phyloP scores from a whole-genome alignment of 2,113 vertebrate genomes.

The Mus spicilegus region DNA sequence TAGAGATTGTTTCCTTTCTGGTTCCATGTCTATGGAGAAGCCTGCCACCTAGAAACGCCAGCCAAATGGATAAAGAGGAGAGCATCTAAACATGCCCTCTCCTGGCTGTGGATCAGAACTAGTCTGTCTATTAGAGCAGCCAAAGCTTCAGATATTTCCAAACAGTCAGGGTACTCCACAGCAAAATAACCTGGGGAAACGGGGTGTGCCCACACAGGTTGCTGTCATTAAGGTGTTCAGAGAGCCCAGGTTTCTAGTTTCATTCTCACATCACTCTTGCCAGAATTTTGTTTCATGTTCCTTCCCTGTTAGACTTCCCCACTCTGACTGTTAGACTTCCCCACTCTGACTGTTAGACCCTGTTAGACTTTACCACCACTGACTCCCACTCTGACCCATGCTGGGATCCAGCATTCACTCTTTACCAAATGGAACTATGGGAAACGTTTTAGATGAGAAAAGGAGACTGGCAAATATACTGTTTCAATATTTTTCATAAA shows the following conservation, averaged over 20 bases:
- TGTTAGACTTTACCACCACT: not conserved
- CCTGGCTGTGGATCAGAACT: not conserved
- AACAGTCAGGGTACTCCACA: not conserved
- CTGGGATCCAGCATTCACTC: not conserved
- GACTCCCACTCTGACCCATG: too few species aligned
- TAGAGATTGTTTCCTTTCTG: not conserved
- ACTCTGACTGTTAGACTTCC: not conserved
- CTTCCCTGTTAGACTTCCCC: not conserved
- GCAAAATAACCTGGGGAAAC: not conserved
- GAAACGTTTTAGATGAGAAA: not conserved
- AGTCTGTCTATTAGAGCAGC: not conserved
- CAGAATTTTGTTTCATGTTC: not conserved
- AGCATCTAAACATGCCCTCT: not conserved
- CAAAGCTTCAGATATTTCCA: not conserved
- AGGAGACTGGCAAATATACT: not conserved
- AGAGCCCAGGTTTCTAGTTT: not conserved
- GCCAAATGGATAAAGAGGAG: not conserved
- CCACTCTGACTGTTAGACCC: too few species aligned
- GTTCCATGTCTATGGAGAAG: not conserved
- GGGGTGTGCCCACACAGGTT: not conserved
- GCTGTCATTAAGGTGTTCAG: not conserved
- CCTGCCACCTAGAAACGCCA: not conserved
- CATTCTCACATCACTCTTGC: not conserved
- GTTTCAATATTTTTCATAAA: not conserved
- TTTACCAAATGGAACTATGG: not conserved